A percentile compares a stretch with the other conserved stretches of the same genome.
These are phyloP conservation scores for Colius striatus DNA, from an alignment of 2,113 vertebrate species.

Conservation along the genomic window DNA sequence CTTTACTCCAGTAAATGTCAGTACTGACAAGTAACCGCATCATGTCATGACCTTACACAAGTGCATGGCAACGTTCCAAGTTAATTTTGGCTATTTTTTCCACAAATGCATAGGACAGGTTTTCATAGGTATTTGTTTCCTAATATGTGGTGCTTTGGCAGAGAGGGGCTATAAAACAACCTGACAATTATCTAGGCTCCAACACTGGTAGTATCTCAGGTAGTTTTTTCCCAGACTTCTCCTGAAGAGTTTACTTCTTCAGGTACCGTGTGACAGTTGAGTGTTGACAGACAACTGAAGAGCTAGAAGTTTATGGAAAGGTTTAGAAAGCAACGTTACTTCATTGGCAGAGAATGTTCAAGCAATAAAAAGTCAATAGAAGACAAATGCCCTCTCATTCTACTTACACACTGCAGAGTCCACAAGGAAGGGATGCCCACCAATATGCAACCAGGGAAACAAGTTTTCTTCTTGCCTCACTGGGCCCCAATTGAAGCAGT, in stretches of 20 bases:
- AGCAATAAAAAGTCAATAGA: neutral
- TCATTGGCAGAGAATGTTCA: constrained; percentile 5
- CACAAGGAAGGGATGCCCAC: neutral
- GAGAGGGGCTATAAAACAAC: neutral
- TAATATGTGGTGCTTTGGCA: neutral
- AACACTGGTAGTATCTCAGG: neutral
- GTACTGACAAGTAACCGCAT: constrained; percentile 22
- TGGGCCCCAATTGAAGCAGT: neutral
- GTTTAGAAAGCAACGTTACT: neutral
- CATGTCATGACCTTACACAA: neutral
- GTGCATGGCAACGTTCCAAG: neutral
- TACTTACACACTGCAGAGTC: neutral
- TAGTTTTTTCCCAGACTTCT: neutral
- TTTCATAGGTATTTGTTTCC: neutral
- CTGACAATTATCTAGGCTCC: neutral
- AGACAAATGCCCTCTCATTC: neutral
- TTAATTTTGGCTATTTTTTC: constrained; percentile 29
- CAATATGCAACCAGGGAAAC: neutral
- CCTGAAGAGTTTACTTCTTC: neutral
- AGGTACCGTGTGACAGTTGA: neutral
- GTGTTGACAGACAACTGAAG: neutral
- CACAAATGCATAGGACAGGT: neutral
- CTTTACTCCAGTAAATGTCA: constrained; percentile 38
- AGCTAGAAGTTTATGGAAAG: neutral
- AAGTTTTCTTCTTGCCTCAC: neutral